A percentile compares a stretch with the other conserved stretches of the same genome.
These are phyloP conservation scores for Syngnathus floridae DNA, from an alignment of 2,113 vertebrate genomes.

Conservation along the genomic window DNA sequence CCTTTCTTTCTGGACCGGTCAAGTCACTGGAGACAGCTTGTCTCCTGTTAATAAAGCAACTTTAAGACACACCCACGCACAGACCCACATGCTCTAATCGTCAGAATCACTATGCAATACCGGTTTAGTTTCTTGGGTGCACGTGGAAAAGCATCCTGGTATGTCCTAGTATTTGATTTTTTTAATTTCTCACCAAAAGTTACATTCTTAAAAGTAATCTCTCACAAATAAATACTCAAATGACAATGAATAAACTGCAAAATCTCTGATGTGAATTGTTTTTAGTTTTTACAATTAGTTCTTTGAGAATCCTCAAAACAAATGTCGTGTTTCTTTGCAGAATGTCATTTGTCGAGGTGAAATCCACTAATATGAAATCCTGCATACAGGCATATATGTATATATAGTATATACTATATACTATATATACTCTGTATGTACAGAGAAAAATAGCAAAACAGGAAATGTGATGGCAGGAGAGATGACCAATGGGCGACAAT, in stretches of 20 bases:
- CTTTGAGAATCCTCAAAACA: too few relatives aligned
- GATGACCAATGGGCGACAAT: too few relatives aligned
- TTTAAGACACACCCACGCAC: slow-evolving; percentile 25
- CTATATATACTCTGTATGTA: too few relatives aligned
- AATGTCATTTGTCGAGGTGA: not conserved
- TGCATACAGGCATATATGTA: not conserved
- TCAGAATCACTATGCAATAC: not conserved
- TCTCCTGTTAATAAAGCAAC: slow-evolving; percentile 4
- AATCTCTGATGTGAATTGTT: not conserved
- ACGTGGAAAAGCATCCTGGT: slow-evolving; percentile 1
- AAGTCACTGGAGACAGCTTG: not conserved
- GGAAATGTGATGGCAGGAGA: too few relatives aligned
- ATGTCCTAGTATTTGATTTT: not conserved
- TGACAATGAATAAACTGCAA: not conserved
- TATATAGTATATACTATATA: too few relatives aligned
- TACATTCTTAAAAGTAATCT: not conserved
- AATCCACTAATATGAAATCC: not conserved
- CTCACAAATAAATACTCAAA: not conserved
- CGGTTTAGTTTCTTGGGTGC: not conserved
- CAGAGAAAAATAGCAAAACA: too few relatives aligned
- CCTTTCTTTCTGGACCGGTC: not conserved
- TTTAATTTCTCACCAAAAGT: not conserved
- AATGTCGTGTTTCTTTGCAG: not conserved
- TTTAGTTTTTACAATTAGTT: too few relatives aligned
- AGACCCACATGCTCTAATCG: slow-evolving; percentile 6